Conservation (phyloP, 2,113 vertebrate species). For the Nothocercus julius region DNA sequence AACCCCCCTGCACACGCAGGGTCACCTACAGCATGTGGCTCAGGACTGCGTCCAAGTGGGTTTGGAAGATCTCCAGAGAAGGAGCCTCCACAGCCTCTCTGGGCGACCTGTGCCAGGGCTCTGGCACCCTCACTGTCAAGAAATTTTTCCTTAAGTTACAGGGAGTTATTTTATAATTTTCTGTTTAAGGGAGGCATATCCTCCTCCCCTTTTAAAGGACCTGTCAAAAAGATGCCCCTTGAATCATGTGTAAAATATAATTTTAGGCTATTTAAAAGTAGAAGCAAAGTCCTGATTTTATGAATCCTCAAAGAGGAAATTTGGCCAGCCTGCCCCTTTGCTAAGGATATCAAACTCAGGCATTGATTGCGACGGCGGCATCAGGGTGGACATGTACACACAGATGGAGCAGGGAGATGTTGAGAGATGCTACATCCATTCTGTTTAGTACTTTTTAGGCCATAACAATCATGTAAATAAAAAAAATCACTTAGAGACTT, state of each 20-base stretch:
- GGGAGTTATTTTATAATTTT: neutral
- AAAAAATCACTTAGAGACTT: neutral
- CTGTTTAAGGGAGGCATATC: neutral
- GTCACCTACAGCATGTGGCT: too few relatives aligned
- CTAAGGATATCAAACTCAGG: neutral
- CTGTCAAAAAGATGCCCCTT: neutral
- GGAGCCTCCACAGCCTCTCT: too few relatives aligned
- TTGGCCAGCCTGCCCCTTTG: neutral
- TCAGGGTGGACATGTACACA: neutral
- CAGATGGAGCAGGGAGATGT: neutral
- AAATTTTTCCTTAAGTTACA: too few relatives aligned
- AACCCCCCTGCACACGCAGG: too few relatives aligned
- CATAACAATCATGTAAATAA: neutral
- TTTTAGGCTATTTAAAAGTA: neutral
- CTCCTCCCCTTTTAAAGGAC: neutral
- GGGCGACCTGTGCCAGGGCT: too few relatives aligned
- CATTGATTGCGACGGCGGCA: neutral
- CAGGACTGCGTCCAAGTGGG: too few relatives aligned
- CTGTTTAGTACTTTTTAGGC: neutral
- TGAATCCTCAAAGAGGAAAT: neutral
- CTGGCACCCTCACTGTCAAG: too few relatives aligned
- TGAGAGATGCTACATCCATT: neutral
- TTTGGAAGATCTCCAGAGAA: too few relatives aligned
- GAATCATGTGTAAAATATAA: neutral
- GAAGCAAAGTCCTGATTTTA: neutral